Evolutionary conservation across 2,888 invertebrate species (phyloP).

Genomic region (Microctonus aethiopoides): DNA sequence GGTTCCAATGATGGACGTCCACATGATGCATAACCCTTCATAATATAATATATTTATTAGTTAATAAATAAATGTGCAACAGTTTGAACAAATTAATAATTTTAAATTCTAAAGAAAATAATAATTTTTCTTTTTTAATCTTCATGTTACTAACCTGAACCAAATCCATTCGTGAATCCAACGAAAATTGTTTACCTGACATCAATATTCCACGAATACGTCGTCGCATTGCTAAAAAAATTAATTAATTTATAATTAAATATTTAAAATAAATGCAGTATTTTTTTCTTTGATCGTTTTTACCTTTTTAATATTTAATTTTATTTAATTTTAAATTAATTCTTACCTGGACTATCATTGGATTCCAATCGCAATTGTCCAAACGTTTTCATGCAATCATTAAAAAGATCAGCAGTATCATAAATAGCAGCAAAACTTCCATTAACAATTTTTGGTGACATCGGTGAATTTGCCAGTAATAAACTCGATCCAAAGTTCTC

Average conservation of each 20-base stretch:
- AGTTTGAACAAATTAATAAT: no score
- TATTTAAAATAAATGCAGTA: neutral
- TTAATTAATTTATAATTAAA: neutral
- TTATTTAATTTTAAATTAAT: slow-evolving; percentile 15
- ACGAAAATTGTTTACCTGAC: slow-evolving; percentile 90
- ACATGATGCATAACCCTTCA: slow-evolving; percentile 61
- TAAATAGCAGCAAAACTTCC: slow-evolving; percentile 93
- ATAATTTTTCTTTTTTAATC: neutral
- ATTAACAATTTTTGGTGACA: slow-evolving; percentile 96
- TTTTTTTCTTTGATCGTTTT: neutral
- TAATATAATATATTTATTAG: neutral
- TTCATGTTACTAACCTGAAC: slow-evolving; percentile 72
- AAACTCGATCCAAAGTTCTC: slow-evolving; percentile 94
- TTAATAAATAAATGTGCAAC: slow-evolving; percentile 14
- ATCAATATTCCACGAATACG: slow-evolving; percentile 88
- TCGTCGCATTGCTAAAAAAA: slow-evolving; percentile 79
- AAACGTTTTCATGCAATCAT: slow-evolving; percentile 79
- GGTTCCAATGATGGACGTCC: slow-evolving; percentile 53
- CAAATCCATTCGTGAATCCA: slow-evolving; percentile 91
- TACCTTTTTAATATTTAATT: slow-evolving; percentile 1
- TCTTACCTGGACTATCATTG: slow-evolving; percentile 80
- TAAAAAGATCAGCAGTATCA: slow-evolving; percentile 80
- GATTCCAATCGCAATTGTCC: slow-evolving; percentile 78
- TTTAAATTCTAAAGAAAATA: neutral
- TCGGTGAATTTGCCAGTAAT: slow-evolving; percentile 92